These are phyloP conservation scores for Acanthornis magna DNA, from an alignment of 2,797 vertebrate species.

Conservation along the genomic window DNA sequence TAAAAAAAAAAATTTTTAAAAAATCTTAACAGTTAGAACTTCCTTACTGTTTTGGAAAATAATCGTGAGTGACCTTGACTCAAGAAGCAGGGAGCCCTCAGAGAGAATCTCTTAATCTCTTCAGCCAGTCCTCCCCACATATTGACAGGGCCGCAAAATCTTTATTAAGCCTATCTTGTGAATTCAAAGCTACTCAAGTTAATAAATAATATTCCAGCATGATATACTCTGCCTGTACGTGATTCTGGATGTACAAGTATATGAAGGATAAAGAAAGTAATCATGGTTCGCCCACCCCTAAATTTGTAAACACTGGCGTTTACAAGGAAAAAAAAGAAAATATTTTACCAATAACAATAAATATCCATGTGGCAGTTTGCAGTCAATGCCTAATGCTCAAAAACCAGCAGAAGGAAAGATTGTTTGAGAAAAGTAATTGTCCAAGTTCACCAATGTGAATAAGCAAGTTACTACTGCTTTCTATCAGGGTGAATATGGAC, in stretches of 20 bases:
- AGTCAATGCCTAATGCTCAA: neutral
- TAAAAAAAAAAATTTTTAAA: no score
- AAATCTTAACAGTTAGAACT: neutral
- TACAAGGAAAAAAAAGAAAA: neutral
- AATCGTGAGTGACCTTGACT: neutral
- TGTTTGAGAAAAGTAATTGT: conserved; percentile 37
- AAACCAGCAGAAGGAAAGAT: neutral
- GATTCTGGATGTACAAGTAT: neutral
- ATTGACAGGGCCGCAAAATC: neutral
- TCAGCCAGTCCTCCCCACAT: neutral
- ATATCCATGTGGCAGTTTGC: neutral
- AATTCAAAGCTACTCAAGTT: neutral
- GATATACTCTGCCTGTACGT: neutral
- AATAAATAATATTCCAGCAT: neutral
- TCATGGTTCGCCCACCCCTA: rapidly evolving
- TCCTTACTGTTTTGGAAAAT: neutral
- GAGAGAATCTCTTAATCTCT: rapidly evolving
- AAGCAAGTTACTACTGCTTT: neutral
- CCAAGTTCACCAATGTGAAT: conserved; percentile 9
- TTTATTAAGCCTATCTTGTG: neutral
- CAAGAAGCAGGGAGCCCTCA: neutral
- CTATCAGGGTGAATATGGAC: neutral
- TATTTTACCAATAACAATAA: neutral
- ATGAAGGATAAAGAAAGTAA: neutral
- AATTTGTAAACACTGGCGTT: neutral